Conservation (phyloP, 2,113 vertebrate species). For the Phocoena phocoena region DNA sequence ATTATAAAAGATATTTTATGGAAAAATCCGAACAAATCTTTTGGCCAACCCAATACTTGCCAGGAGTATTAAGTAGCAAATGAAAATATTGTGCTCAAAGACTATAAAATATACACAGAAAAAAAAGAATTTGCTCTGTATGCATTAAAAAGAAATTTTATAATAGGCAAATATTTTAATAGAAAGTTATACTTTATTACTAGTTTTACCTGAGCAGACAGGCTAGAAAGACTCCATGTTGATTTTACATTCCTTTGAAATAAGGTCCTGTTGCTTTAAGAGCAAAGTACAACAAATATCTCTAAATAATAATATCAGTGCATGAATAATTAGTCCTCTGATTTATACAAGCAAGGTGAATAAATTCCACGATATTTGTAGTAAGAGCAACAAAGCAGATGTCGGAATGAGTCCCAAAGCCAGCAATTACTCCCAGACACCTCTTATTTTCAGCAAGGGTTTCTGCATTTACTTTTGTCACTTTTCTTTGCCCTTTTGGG, state of each 20-base stretch:
- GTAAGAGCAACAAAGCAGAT: background rate
- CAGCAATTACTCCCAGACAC: background rate
- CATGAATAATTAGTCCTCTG: constrained; percentile 3
- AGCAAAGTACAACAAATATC: background rate
- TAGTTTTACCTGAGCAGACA: background rate
- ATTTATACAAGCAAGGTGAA: background rate
- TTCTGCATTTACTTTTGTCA: background rate
- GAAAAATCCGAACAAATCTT: too few species aligned
- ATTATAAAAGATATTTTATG: too few species aligned
- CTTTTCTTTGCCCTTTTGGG: background rate
- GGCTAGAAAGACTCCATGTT: background rate
- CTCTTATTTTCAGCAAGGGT: background rate
- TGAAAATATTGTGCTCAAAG: background rate
- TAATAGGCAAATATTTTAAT: background rate
- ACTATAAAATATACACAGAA: background rate
- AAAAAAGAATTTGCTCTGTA: background rate
- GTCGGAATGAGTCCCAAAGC: background rate
- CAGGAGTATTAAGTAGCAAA: background rate
- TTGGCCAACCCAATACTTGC: background rate
- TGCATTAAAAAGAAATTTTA: background rate
- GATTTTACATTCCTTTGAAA: background rate
- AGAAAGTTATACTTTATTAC: background rate
- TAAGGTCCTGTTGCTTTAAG: background rate
- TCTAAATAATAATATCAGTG: background rate
- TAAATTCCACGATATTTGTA: background rate